A percentile compares a stretch with the other conserved stretches of the same genome.
phyloP scores from a whole-genome alignment of 2,797 vertebrate species.

The Knipowitschia caucasica region DNA sequence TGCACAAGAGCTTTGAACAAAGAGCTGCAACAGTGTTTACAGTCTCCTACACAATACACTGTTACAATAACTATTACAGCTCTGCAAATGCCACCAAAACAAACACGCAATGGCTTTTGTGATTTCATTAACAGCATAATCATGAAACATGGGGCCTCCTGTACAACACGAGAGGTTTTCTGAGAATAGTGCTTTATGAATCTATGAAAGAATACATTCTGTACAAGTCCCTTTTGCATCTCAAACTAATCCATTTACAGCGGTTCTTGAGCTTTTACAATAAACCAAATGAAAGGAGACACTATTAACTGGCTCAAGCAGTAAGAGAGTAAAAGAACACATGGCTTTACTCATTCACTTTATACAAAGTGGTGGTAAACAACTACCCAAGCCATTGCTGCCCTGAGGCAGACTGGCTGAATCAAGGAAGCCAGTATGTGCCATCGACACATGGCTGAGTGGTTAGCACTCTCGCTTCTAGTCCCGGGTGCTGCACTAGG shows the following conservation, averaged over 20 bases:
- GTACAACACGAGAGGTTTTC: conserved; percentile 41
- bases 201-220: not conserved
- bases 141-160: conserved; percentile 22
- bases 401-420: too few relatives aligned
- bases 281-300: not conserved
- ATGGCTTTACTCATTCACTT: too few relatives aligned
- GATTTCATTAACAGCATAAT: conserved; percentile 43
- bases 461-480: too few relatives aligned
- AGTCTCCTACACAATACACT: conserved; percentile 34
- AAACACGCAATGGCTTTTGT: conserved; percentile 47
- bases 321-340: too few relatives aligned
- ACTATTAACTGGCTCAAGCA: too few relatives aligned
- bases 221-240: not conserved
- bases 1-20: conserved; percentile 42
- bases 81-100: conserved; percentile 35
- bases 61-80: conserved; percentile 50
- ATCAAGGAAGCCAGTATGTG: too few relatives aligned
- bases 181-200: not conserved
- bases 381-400: too few relatives aligned
- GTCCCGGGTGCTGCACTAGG: too few relatives aligned
- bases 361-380: too few relatives aligned
- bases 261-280: too few relatives aligned
- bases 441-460: too few relatives aligned
- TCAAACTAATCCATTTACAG: too few relatives aligned
- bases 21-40: conserved; percentile 42